Percentiles rank a stretch among this genome's conserved stretches.
These are phyloP conservation scores for Numida meleagris DNA, from an alignment of 2,113 vertebrate species.

Conservation along the genomic window DNA sequence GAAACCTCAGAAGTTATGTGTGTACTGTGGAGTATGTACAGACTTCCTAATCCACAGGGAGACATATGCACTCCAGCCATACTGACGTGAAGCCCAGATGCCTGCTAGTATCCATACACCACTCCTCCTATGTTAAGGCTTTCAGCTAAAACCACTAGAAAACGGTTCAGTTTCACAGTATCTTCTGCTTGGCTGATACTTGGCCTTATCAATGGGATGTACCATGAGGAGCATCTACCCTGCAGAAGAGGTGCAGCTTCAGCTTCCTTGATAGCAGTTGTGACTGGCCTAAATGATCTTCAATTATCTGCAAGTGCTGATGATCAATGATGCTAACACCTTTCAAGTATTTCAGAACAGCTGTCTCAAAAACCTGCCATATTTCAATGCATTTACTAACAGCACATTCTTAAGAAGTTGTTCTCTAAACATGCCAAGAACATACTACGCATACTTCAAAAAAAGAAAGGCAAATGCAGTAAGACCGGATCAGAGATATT, in stretches of 20 bases:
- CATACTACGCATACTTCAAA: background rate
- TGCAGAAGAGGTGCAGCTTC: background rate
- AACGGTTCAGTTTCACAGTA: background rate
- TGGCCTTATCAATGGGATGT: background rate
- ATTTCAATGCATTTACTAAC: background rate
- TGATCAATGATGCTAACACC: background rate
- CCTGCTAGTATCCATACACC: background rate
- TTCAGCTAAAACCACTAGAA: background rate
- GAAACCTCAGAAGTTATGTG: background rate
- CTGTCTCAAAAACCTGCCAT: accelerated
- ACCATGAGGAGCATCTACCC: background rate
- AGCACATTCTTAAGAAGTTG: background rate
- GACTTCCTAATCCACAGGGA: background rate
- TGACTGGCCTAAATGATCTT: background rate
- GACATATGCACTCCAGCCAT: background rate
- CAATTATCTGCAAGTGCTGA: background rate
- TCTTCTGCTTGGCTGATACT: background rate
- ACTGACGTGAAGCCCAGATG: background rate
- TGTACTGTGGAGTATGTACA: background rate
- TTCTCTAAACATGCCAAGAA: background rate
- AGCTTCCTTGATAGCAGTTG: background rate
- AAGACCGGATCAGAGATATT: background rate
- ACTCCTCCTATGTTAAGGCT: background rate
- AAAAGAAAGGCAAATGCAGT: background rate
- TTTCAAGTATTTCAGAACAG: background rate